A percentile compares a stretch with the other conserved stretches of the same genome.
These are phyloP conservation scores for Potamarius usumacintae DNA, from an alignment of 2,113 vertebrate genomes.

Conservation along the genomic window DNA sequence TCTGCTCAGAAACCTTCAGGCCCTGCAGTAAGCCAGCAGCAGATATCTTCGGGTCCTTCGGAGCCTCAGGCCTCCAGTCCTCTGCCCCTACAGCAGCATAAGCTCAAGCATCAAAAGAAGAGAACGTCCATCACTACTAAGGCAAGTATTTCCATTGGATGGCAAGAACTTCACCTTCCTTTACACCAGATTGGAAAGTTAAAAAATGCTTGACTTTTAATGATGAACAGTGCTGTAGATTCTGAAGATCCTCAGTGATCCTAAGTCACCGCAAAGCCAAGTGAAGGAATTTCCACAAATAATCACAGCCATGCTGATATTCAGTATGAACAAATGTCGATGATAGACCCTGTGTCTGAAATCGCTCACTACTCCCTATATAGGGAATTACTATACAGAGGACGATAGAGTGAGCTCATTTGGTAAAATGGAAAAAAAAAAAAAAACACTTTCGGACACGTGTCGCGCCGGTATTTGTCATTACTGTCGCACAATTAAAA, in stretches of 20 bases:
- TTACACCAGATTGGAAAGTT: background rate
- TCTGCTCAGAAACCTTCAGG: conserved; percentile 76
- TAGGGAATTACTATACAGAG: too few relatives aligned
- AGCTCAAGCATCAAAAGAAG: conserved; percentile 94
- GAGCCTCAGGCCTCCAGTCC: conserved; percentile 94
- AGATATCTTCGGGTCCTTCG: conserved; percentile 88
- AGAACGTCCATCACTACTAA: conserved; percentile 90
- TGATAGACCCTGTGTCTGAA: too few relatives aligned
- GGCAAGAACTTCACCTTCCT: conserved; percentile 64
- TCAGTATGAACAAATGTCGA: too few relatives aligned
- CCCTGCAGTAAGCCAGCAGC: conserved; percentile 71
- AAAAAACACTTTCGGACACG: too few relatives aligned
- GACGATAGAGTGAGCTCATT: too few relatives aligned
- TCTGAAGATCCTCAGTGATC: background rate
- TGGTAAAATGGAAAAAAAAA: too few relatives aligned
- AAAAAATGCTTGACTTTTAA: background rate
- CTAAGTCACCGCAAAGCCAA: background rate
- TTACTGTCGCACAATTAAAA: too few relatives aligned
- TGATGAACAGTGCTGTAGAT: too few relatives aligned
- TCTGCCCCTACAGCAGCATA: conserved; percentile 95
- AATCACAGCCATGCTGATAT: too few relatives aligned
- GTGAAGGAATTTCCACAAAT: background rate
- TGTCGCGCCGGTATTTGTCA: too few relatives aligned
- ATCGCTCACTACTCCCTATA: too few relatives aligned
- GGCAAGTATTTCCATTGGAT: conserved; percentile 64